These are phyloP conservation scores for Sturnira hondurensis DNA, from an alignment of 2,113 vertebrate genomes.

Conservation along the genomic window DNA sequence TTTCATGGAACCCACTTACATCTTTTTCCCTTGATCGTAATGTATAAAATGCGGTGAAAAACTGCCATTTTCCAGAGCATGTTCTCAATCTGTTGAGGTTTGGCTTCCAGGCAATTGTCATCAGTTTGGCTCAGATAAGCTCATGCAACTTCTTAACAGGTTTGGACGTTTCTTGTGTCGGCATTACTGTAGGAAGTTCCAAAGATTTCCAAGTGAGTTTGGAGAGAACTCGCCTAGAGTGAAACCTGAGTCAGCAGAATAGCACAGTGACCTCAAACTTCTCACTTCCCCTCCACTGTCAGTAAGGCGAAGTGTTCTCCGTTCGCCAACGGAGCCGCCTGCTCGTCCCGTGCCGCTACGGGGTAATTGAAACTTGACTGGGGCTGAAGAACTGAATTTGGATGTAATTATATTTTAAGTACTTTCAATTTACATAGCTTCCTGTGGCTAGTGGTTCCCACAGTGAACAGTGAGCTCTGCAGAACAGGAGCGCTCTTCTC, in stretches of 20 bases:
- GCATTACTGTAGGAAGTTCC: background rate
- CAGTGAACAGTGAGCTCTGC: background rate
- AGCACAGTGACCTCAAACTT: background rate
- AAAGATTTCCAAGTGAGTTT: background rate
- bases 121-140: too few species aligned
- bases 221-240: background rate
- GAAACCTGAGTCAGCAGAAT: background rate
- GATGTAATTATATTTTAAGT: conserved; percentile 7
- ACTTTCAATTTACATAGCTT: background rate
- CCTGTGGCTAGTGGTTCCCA: background rate
- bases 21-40: too few species aligned
- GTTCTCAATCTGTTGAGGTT: too few species aligned
- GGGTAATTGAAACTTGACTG: background rate
- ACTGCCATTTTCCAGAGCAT: too few species aligned
- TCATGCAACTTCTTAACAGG: too few species aligned
- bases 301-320: background rate
- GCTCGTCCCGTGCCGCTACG: background rate
- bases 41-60: too few species aligned
- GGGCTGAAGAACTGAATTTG: background rate
- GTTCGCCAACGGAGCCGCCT: too few species aligned
- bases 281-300: background rate
- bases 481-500: background rate
- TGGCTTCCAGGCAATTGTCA: too few species aligned
- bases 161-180: too few species aligned
- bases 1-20: too few species aligned